Evolutionary conservation across 2,888 invertebrate species (phyloP).

Genomic region (Onchidella celtica): DNA sequence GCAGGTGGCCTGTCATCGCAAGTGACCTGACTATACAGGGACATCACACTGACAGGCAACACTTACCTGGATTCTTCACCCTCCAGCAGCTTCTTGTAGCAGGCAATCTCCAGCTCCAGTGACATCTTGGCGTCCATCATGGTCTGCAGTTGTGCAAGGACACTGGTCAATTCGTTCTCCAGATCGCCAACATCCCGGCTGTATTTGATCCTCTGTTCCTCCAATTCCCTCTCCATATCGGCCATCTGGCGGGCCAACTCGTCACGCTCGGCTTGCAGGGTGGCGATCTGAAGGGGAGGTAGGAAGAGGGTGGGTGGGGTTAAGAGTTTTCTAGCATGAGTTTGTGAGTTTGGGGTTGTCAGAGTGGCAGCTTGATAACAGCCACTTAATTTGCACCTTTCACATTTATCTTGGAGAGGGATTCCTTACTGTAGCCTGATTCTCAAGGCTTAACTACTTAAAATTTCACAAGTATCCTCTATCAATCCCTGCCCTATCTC

Average conservation of each 20-base stretch:
- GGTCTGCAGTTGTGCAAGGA: constrained; percentile 57
- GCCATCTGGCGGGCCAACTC: constrained; percentile 48
- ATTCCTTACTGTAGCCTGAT: too few species aligned
- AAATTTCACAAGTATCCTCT: too few species aligned
- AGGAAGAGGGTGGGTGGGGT: not conserved
- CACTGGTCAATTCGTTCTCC: constrained; percentile 55
- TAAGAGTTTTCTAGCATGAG: too few species aligned
- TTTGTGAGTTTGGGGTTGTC: too few species aligned
- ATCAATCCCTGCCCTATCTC: too few species aligned
- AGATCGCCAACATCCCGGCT: constrained; percentile 51
- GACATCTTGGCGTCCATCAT: constrained; percentile 81
- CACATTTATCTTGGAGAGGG: too few species aligned
- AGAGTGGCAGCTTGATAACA: too few species aligned
- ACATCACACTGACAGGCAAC: too few species aligned
- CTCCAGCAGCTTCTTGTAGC: constrained; percentile 82
- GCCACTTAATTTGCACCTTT: too few species aligned
- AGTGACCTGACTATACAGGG: too few species aligned
- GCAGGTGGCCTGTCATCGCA: too few species aligned
- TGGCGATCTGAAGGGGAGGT: constrained; percentile 45
- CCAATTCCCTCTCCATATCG: constrained; percentile 54
- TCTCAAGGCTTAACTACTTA: too few species aligned
- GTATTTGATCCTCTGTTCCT: constrained; percentile 54
- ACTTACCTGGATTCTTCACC: constrained; percentile 81
- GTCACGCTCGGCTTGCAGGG: constrained; percentile 53
- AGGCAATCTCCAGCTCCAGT: constrained; percentile 82